A percentile compares a stretch with the other conserved stretches of the same genome.
These are phyloP conservation scores for Aptenodytes forsteri DNA, from an alignment of 2,113 vertebrate genomes.

Conservation along the genomic window DNA sequence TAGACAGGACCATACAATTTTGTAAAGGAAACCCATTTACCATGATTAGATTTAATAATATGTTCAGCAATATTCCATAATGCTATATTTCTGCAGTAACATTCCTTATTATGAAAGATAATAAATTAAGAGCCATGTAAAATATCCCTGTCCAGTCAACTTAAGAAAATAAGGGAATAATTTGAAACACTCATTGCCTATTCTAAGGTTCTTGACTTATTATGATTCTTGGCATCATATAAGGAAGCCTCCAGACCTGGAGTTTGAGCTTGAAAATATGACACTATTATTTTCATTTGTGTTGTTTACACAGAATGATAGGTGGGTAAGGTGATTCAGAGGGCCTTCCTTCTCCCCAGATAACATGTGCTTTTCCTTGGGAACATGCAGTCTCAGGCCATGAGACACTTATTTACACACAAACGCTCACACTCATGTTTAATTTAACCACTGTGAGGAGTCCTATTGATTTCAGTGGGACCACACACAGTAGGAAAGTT, in stretches of 20 bases:
- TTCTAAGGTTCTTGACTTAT: neutral
- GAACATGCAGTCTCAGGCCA: neutral
- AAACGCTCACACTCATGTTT: neutral
- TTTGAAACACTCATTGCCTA: neutral
- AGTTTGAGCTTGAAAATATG: neutral
- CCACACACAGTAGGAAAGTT: conserved; percentile 38
- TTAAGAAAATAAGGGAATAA: conserved; percentile 36
- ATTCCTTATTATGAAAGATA: conserved; percentile 49
- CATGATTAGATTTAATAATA: conserved; percentile 32
- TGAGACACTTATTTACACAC: neutral
- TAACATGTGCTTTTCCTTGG: neutral
- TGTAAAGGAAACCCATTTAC: neutral
- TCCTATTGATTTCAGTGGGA: conserved; percentile 2
- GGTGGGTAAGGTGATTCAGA: neutral
- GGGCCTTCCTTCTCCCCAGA: neutral
- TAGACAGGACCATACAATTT: neutral
- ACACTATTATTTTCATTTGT: neutral
- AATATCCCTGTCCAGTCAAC: conserved; percentile 1
- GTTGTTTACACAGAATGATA: neutral
- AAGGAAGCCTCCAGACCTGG: neutral
- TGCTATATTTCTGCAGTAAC: conserved; percentile 15
- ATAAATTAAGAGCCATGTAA: conserved; percentile 44
- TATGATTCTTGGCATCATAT: neutral
- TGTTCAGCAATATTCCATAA: conserved; percentile 4
- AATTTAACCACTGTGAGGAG: neutral